Evolutionary conservation across 92 coral and sea anemone genomes (phyloP).

Genomic region (Diadumene lineata): DNA sequence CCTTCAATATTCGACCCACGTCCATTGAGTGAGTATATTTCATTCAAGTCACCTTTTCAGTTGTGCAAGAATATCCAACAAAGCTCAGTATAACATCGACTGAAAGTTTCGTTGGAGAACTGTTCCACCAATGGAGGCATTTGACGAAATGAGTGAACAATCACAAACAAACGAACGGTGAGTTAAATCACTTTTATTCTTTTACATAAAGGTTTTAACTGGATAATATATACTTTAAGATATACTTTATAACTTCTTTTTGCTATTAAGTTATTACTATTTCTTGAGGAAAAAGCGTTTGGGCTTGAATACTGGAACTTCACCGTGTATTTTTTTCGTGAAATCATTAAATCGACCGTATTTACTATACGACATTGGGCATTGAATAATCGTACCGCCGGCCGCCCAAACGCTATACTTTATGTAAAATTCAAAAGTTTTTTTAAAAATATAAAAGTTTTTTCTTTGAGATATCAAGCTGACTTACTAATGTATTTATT

Average conservation of each 20-base stretch:
- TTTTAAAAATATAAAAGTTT: neutral
- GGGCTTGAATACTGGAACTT: too few relatives aligned
- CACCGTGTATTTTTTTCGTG: too few relatives aligned
- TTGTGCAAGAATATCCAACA: neutral
- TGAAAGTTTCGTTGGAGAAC: neutral
- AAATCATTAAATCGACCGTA: too few relatives aligned
- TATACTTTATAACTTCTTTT: too few relatives aligned
- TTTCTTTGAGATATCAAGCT: too few relatives aligned
- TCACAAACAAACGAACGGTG: neutral
- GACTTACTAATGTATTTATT: too few relatives aligned
- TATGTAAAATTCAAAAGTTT: neutral
- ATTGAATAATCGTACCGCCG: too few relatives aligned
- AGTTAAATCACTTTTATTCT: neutral
- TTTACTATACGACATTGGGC: too few relatives aligned
- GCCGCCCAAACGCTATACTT: too few relatives aligned
- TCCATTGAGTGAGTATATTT: neutral
- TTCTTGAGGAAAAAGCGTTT: too few relatives aligned
- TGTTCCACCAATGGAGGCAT: neutral
- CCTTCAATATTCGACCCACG: conserved; percentile 3
- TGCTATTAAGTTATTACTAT: too few relatives aligned
- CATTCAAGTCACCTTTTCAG: neutral
- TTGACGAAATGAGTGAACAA: conserved; percentile 2
- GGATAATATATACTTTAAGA: too few relatives aligned
- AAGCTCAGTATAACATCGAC: neutral
- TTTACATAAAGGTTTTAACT: neutral